These are phyloP conservation scores for Tenthredo livida DNA, from an alignment of 2,888 invertebrate species.

Conservation along the genomic window DNA sequence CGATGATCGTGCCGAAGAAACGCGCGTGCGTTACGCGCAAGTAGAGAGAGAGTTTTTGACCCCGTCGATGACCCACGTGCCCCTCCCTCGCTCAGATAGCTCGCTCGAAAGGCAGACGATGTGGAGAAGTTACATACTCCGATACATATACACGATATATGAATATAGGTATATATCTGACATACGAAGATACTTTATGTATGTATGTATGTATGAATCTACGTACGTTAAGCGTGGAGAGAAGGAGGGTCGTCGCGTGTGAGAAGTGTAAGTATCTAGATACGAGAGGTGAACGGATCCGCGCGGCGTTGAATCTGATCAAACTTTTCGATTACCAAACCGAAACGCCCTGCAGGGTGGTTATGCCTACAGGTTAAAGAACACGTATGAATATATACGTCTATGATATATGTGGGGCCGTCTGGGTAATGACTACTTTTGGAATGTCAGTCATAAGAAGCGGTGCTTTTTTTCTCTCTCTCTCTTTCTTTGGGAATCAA, in stretches of 20 bases:
- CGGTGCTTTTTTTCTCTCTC: neutral
- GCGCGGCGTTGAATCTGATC: conserved; percentile 43
- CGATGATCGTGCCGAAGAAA: conserved; percentile 44
- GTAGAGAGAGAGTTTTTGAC: conserved; percentile 50
- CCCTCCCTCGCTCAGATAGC: neutral
- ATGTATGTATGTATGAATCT: neutral
- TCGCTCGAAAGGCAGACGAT: conserved; percentile 29
- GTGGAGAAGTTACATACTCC: neutral
- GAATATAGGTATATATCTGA: neutral
- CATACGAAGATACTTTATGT: neutral
- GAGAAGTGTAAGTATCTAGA: conserved; percentile 34
- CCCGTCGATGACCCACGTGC: conserved; percentile 43
- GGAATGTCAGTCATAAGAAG: conserved; percentile 5
- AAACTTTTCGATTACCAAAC: conserved; percentile 49
- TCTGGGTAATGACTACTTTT: conserved; percentile 18
- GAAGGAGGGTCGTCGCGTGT: conserved; percentile 17
- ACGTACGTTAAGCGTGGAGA: neutral
- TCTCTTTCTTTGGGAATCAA: neutral
- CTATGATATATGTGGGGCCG: conserved; percentile 17
- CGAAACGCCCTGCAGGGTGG: conserved; percentile 40
- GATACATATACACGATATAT: neutral
- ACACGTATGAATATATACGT: conserved; percentile 6
- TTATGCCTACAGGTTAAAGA: conserved; percentile 21
- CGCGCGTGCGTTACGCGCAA: conserved; percentile 50
- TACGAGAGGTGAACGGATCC: conserved; percentile 20